A percentile compares a stretch with the other conserved stretches of the same genome.
Evolutionary conservation across 1,140 invertebrate species (phyloP).

Genomic region (Lasioglossum albipes): DNA sequence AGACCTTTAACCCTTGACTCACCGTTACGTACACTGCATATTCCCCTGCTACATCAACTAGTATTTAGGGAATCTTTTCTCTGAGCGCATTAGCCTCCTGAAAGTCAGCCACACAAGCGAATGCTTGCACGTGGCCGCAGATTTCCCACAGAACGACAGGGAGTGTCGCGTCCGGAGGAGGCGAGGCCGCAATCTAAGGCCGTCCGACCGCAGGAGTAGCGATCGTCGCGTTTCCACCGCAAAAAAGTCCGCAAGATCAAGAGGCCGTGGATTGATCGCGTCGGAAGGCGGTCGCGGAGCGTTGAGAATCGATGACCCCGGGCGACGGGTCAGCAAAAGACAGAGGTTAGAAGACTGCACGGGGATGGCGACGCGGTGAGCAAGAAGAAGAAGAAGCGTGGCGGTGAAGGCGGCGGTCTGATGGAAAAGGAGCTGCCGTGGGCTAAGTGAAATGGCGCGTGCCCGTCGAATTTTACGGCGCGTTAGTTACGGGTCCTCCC

Average conservation of each 20-base stretch:
- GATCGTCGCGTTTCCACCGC: neutral
- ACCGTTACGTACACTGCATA: no score
- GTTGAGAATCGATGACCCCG: constrained; percentile 60
- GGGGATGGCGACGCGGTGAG: neutral
- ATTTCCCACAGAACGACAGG: no score
- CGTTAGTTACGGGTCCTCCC: constrained; percentile 67
- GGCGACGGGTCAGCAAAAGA: constrained; percentile 30
- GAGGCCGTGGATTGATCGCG: constrained; percentile 17
- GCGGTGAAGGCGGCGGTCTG: constrained; percentile 14
- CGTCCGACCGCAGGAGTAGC: neutral
- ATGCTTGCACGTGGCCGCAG: no score
- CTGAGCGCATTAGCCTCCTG: no score
- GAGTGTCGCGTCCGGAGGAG: no score
- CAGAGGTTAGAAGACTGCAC: constrained; percentile 30
- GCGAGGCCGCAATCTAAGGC: neutral
- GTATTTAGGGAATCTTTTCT: no score
- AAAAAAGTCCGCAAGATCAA: neutral
- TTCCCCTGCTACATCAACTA: no score
- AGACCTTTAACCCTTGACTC: no score
- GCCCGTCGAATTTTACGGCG: constrained; percentile 68
- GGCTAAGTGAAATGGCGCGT: constrained; percentile 72
- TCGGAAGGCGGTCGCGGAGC: neutral
- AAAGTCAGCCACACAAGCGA: no score
- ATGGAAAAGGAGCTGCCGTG: constrained; percentile 64
- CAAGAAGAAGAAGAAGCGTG: constrained; percentile 2